Conservation (phyloP, 2,113 vertebrate species). For the Vulpes lagopus region DNA sequence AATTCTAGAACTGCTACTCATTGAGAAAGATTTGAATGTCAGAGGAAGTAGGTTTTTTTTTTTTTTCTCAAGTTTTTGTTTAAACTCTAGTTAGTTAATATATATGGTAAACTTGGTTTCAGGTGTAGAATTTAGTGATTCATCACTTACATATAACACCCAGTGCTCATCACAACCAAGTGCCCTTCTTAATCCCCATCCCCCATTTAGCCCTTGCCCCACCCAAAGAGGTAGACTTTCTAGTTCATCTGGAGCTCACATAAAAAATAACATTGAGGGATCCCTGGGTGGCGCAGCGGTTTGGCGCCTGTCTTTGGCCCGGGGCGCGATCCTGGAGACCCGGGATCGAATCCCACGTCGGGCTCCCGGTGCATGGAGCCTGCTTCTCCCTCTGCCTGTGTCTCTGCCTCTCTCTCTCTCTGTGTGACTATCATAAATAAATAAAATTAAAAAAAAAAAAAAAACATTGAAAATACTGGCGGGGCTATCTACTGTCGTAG, state of each 20-base stretch:
- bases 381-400: no score
- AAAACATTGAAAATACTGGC: not conserved
- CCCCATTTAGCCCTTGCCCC: not conserved
- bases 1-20: constrained; percentile 14
- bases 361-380: no score
- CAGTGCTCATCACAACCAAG: not conserved
- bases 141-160: not conserved
- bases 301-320: no score
- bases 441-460: no score
- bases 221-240: not conserved
- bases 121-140: not conserved
- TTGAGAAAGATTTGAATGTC: constrained; percentile 51
- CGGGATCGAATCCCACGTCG: no score
- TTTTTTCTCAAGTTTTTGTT: not conserved
- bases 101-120: not conserved
- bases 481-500: not conserved
- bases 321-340: no score
- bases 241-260: constrained; percentile 15
- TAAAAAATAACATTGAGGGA: not conserved
- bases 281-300: no score
- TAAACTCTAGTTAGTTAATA: not conserved
- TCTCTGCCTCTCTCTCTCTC: no score
- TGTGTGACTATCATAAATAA: no score
- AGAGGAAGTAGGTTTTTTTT: not conserved
- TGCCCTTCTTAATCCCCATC: not conserved